These are phyloP conservation scores for Echiichthys vipera DNA, from an alignment of 2,797 vertebrate species.

Conservation along the genomic window DNA sequence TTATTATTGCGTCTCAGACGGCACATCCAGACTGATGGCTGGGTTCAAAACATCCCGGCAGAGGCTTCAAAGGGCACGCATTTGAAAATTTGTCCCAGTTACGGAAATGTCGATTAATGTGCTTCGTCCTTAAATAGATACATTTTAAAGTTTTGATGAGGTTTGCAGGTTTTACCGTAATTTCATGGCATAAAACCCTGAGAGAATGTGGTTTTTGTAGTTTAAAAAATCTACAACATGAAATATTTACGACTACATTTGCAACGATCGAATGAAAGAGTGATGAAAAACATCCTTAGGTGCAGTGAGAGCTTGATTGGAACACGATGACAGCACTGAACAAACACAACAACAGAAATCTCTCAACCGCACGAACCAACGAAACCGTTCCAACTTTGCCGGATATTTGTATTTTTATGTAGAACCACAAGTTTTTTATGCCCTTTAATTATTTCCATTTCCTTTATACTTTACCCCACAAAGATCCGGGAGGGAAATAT, in stretches of 20 bases:
- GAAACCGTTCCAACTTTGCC: background rate
- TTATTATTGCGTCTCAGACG: background rate
- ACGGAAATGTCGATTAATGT: too few relatives aligned
- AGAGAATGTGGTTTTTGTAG: background rate
- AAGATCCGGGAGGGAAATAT: background rate
- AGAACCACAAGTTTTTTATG: background rate
- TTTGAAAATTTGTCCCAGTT: too few relatives aligned
- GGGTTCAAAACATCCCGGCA: too few relatives aligned
- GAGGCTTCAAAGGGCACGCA: too few relatives aligned
- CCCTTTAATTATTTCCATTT: background rate
- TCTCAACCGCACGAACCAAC: background rate
- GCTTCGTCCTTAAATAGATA: too few relatives aligned
- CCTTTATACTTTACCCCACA: background rate
- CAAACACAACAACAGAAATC: background rate
- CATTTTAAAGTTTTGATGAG: too few relatives aligned
- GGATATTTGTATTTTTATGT: background rate
- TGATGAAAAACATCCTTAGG: background rate
- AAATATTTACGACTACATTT: background rate
- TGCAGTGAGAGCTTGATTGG: background rate
- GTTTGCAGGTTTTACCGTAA: conserved; percentile 22
- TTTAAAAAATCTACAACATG: background rate
- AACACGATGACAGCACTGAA: background rate
- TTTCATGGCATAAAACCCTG: background rate
- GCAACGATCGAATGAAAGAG: background rate
- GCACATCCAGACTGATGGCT: background rate